These are phyloP conservation scores for Capitulum mitella DNA, from an alignment of 2,888 invertebrate species.

Conservation along the genomic window DNA sequence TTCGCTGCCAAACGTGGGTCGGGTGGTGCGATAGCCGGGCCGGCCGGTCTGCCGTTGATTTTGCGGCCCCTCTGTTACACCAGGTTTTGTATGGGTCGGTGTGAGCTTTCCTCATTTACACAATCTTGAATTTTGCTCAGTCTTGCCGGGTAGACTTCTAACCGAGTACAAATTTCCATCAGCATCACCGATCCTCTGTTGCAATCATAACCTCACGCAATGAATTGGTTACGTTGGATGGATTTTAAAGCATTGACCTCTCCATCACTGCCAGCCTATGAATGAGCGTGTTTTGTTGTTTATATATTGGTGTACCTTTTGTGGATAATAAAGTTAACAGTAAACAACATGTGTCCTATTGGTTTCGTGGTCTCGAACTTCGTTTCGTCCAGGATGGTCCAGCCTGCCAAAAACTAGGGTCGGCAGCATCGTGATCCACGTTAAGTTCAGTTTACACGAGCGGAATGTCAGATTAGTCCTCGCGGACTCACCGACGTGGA, in stretches of 20 bases:
- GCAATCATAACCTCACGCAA: neutral
- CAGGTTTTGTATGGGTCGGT: too few relatives aligned
- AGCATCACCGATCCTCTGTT: neutral
- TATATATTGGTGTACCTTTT: conserved; percentile 12
- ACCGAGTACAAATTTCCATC: conserved; percentile 10
- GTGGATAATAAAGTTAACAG: conserved; percentile 7
- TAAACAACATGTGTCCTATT: too few relatives aligned
- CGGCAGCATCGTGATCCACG: too few relatives aligned
- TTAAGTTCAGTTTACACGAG: too few relatives aligned
- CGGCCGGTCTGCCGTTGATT: neutral
- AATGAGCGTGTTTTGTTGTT: neutral
- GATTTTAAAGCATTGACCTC: neutral
- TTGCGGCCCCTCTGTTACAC: neutral
- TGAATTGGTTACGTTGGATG: neutral
- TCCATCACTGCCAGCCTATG: neutral
- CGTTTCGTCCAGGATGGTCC: too few relatives aligned
- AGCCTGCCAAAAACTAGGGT: too few relatives aligned
- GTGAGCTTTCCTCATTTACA: neutral
- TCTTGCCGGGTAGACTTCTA: neutral
- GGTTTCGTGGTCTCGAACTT: too few relatives aligned
- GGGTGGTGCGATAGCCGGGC: neutral
- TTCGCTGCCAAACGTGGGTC: neutral
- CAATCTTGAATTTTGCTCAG: neutral
- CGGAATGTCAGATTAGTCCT: too few relatives aligned
- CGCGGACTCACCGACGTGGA: too few relatives aligned